A percentile compares a stretch with the other conserved stretches of the same genome.
Conservation (phyloP, 1,140 invertebrate species). For the Neodiprion virginianus region DNA sequence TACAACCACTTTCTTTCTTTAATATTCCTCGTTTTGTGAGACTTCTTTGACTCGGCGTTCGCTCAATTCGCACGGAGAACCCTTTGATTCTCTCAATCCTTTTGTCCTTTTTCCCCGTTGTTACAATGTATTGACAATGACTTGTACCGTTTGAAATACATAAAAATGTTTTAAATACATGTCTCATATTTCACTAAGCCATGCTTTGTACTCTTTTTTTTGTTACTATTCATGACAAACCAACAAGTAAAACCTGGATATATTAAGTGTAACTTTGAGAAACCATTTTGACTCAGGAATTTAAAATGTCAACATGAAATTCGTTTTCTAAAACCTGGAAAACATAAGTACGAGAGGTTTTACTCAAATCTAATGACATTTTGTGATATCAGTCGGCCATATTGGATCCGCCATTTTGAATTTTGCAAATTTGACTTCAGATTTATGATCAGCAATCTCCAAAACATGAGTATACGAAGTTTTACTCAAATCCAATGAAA, state of each 20-base stretch:
- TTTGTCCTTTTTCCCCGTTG: too few species aligned
- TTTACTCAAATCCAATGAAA: neutral
- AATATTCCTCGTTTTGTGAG: too few species aligned
- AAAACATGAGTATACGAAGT: neutral
- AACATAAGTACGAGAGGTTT: neutral
- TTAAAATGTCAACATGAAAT: neutral
- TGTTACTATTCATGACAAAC: neutral
- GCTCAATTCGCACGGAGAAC: too few species aligned
- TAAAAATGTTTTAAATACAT: too few species aligned
- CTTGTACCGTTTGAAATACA: too few species aligned
- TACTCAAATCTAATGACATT: slow-evolving; percentile 1
- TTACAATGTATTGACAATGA: too few species aligned
- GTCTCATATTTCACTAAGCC: neutral
- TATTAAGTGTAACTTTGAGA: too few species aligned
- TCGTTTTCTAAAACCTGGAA: neutral
- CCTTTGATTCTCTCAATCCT: too few species aligned
- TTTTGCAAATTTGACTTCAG: neutral
- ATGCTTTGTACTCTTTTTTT: neutral
- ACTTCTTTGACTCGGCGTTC: too few species aligned
- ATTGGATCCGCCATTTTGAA: neutral
- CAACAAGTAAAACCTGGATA: too few species aligned
- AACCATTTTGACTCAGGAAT: too few species aligned
- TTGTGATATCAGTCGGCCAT: neutral
- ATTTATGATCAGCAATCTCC: neutral
- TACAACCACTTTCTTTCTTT: too few species aligned